Conservation (phyloP, 2,797 vertebrate species). For the Sylvia borin region DNA sequence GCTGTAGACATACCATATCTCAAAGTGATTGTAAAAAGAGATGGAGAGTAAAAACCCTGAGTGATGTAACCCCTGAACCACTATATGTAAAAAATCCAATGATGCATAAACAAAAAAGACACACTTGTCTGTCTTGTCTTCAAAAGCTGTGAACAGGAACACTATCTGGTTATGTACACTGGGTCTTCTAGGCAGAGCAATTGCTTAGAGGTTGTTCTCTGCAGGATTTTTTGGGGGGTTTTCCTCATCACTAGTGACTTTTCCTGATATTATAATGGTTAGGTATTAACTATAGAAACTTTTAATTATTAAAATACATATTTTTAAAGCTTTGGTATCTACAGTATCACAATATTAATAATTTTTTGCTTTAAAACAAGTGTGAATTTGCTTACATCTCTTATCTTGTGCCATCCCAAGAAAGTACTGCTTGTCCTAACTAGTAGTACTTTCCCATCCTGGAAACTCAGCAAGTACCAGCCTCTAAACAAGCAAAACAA, state of each 20-base stretch:
- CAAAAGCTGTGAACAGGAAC: not conserved
- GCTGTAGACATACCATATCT: not conserved
- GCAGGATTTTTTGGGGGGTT: rapidly evolving
- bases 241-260: not conserved
- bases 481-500: not conserved
- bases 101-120: not conserved
- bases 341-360: not conserved
- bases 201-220: not conserved
- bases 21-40: not conserved
- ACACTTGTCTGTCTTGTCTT: not conserved
- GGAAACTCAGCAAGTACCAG: not conserved
- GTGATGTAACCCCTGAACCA: not conserved
- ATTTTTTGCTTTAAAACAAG: not conserved
- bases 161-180: not conserved
- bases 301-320: not conserved
- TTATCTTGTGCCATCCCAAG: not conserved
- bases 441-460: not conserved
- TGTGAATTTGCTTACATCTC: not conserved
- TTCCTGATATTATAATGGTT: not conserved
- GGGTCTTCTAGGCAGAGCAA: not conserved
- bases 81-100: not conserved
- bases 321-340: not conserved
- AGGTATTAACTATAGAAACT: not conserved
- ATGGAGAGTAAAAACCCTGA: not conserved
- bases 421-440: not conserved